Base-by-base conservation (phyloP, 2,888 invertebrate genomes). In the Gisinianus flammeolus region DNA sequence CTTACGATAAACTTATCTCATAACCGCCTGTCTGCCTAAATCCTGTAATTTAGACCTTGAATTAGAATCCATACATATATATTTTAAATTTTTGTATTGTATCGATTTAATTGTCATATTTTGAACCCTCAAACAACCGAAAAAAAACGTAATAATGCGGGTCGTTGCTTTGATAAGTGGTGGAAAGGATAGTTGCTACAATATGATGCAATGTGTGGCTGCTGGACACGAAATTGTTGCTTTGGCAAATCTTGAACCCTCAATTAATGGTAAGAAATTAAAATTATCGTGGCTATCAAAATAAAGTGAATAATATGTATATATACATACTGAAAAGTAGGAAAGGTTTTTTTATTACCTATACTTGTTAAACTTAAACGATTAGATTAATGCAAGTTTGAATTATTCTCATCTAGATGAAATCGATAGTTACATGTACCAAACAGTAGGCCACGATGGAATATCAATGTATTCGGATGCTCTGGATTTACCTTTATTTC, bases 141-240 rank as follows among this genome's bases (percentile, higher is more conserved):
- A 26, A n/a, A 22, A 58, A 58, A 8, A 26, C 19, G 8, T 26
- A 56, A 77, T 73, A 87, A 95, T 95, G 95, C 93, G 91, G 89
- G 93, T 94, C 84, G 94, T 94, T 85, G 95, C 94, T 81, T 90
- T 96, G 88, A 91, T 96, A 85, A 98, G 98, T 89, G 99, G 99
- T 85, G 99, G 99, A 85, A 99, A 99, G 89, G 99, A 99, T 89
- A 98, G 98, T 89, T 97, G 96, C 89, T 99, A 94, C 89, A 98
- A 98, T 88, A 94, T 99, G 94, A 93, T 98, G 93, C 95, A 97
- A 90, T 98, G 97, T 89, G 92, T 96, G 83, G 93, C 93, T 85
- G 95, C 96, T 87, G 98, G 98, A 73, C 98, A 99, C 89, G 91
- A 93, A 85, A 93, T 99, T 85, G 95, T 98, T 77, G 98, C 97